A percentile compares a stretch with the other conserved stretches of the same genome.
Evolutionary conservation across 2,113 vertebrate genomes (phyloP).

Genomic region (Arizona elegans): DNA sequence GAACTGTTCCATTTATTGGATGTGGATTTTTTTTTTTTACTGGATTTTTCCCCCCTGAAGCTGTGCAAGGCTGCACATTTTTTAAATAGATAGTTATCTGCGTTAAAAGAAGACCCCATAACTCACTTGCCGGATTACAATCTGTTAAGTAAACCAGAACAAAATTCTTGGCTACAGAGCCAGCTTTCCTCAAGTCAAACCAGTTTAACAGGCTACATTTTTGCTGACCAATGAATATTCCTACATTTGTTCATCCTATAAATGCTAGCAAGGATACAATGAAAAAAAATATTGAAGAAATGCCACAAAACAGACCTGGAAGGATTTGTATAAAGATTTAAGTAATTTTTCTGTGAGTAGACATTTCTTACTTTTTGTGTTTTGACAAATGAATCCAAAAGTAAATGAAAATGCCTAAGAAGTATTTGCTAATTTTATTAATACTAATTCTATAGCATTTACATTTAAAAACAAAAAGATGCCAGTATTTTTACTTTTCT

Average conservation of each 20-base stretch:
- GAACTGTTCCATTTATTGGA: background rate
- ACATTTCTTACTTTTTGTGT: background rate
- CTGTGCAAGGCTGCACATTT: background rate
- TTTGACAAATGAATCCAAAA: background rate
- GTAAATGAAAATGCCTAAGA: background rate
- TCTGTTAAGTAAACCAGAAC: background rate
- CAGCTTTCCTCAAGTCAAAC: background rate
- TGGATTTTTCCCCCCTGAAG: too few species aligned
- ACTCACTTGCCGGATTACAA: too few species aligned
- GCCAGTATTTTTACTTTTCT: background rate
- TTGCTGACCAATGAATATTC: background rate
- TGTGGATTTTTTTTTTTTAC: background rate
- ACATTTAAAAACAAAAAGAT: background rate
- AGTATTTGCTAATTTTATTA: background rate
- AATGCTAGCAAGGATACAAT: background rate
- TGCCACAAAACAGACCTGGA: background rate
- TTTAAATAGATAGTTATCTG: background rate
- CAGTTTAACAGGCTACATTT: background rate
- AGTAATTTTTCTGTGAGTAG: background rate
- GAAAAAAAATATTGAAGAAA: background rate
- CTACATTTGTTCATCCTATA: background rate
- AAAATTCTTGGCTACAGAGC: background rate
- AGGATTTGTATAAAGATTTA: background rate
- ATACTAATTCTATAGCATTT: background rate
- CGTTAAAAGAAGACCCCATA: background rate